Percentiles rank a stretch among this genome's conserved stretches.
Evolutionary conservation across 2,113 vertebrate genomes (phyloP).

Genomic region (Leptosomus discolor): DNA sequence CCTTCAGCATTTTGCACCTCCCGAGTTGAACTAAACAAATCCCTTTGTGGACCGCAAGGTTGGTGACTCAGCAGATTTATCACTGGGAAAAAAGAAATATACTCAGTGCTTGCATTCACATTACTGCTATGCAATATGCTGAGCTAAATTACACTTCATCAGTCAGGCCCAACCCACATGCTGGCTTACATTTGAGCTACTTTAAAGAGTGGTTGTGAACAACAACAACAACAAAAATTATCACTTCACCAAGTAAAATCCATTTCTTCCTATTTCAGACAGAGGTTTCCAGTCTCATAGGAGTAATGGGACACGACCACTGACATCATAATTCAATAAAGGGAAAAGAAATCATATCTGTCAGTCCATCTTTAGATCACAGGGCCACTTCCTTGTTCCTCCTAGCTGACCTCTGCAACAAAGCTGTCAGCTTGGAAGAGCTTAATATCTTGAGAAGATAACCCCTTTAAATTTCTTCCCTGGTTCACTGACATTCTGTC

Average conservation of each 20-base stretch:
- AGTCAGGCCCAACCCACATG: neutral
- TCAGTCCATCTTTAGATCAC: conserved; percentile 52
- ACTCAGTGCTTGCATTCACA: neutral
- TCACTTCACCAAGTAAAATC: neutral
- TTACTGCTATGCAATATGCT: neutral
- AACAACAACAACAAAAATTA: neutral
- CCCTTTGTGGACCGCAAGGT: neutral
- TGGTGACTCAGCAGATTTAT: neutral
- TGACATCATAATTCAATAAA: conserved; percentile 59
- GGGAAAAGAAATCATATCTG: conserved; percentile 50
- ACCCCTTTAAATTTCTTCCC: conserved; percentile 35
- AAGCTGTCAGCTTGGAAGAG: conserved; percentile 52
- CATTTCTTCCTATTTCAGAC: neutral
- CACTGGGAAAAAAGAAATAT: neutral
- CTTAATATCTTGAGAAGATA: conserved; percentile 54
- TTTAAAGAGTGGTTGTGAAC: neutral
- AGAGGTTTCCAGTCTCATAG: neutral
- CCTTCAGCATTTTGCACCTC: neutral
- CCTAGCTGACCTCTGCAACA: conserved; percentile 54
- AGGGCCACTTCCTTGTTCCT: conserved; percentile 1
- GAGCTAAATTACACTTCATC: neutral
- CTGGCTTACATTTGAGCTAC: neutral
- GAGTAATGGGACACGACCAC: conserved; percentile 20
- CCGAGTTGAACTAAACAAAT: neutral
- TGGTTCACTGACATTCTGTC: conserved; percentile 46